Conservation (phyloP, 1,140 invertebrate genomes). For the Rhopalosiphum maidis region DNA sequence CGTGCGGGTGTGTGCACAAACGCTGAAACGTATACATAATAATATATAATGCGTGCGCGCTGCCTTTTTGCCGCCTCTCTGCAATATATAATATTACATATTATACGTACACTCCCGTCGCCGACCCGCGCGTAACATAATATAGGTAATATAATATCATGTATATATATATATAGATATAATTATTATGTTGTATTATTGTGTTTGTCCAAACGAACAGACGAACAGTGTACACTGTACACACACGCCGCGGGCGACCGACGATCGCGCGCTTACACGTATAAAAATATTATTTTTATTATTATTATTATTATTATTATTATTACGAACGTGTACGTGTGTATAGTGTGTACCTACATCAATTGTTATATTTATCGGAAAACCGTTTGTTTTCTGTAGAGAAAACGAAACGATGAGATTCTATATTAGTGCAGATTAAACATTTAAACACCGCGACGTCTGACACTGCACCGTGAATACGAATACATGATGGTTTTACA, state of each 20-base stretch:
- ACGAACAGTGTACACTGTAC: no score
- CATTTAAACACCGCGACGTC: no score
- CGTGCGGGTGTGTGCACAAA: background rate
- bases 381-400: background rate
- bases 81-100: no score
- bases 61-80: background rate
- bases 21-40: background rate
- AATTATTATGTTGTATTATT: background rate
- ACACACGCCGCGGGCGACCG: slow-evolving; percentile 2
- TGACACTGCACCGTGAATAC: no score
- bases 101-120: background rate
- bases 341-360: background rate
- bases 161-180: no score
- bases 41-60: background rate
- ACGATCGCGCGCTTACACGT: background rate
- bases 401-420: background rate
- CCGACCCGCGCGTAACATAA: background rate
- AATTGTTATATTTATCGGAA: background rate
- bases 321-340: background rate
- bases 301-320: background rate
- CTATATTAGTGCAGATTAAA: background rate
- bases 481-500: no score
- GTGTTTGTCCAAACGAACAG: background rate
- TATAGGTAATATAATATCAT: background rate
- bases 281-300: background rate